A percentile compares a stretch with the other conserved stretches of the same genome.
phyloP scores from a whole-genome alignment of 2,888 invertebrate species.

The Drosophila differens region DNA sequence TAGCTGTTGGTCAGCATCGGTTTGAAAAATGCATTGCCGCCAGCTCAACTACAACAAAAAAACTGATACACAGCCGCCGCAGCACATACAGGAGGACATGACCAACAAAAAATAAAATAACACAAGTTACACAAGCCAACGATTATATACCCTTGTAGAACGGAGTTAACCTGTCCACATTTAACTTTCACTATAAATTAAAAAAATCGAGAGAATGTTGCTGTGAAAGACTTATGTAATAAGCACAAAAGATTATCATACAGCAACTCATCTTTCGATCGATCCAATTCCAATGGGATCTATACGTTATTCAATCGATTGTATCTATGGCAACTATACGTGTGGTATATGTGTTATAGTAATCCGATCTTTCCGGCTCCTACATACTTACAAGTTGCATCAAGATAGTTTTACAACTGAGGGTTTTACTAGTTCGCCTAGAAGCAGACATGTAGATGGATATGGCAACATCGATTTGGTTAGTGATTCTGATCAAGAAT shows the following conservation, averaged over 20 bases:
- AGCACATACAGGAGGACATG: conserved; percentile 35
- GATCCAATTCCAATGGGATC: background rate
- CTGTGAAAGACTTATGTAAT: background rate
- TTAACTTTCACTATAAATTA: background rate
- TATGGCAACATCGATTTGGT: background rate
- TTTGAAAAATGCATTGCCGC: conserved; percentile 40
- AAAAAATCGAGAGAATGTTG: background rate
- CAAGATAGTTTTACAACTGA: background rate
- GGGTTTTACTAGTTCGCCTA: background rate
- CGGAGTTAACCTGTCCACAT: background rate
- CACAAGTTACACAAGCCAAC: background rate
- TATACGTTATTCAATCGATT: background rate
- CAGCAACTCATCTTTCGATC: background rate
- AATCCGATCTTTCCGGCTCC: no score
- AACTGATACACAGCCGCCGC: conserved; percentile 14
- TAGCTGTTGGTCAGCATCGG: conserved; percentile 24
- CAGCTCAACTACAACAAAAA: conserved; percentile 27
- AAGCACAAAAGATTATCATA: background rate
- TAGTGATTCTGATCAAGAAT: background rate
- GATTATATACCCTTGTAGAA: background rate
- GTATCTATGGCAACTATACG: no score
- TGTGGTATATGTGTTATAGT: no score
- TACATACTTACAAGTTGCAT: no score
- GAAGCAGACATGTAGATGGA: background rate
- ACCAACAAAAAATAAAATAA: conserved; percentile 4